phyloP scores from a whole-genome alignment of 1,140 invertebrate genomes.

The Diachasmimorpha longicaudata region DNA sequence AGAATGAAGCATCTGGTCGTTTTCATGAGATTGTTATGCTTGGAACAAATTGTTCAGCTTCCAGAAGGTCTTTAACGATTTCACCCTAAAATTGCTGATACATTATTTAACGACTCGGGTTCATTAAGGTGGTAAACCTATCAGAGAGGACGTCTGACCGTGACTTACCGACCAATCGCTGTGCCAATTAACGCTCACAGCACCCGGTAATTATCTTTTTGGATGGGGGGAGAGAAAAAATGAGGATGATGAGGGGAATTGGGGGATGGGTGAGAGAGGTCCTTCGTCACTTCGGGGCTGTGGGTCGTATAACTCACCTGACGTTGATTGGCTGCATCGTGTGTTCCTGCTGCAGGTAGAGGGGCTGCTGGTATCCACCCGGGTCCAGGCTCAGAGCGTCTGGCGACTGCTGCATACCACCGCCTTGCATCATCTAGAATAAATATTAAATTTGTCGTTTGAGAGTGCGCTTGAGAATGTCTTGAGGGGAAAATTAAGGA shows the following conservation, averaged over 20 bases:
- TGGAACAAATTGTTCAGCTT: too few relatives aligned
- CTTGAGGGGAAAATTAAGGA: too few relatives aligned
- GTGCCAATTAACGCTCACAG: conserved; percentile 17
- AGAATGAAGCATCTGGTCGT: too few relatives aligned
- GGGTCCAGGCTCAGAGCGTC: conserved; percentile 72
- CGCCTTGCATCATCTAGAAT: conserved; percentile 61
- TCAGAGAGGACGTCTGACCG: background rate
- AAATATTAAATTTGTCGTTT: conserved; percentile 26
- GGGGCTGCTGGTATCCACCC: conserved; percentile 72
- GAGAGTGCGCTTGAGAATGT: too few relatives aligned
- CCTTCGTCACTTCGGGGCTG: conserved; percentile 1
- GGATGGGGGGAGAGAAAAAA: background rate
- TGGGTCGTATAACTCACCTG: conserved; percentile 44
- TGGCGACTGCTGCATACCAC: conserved; percentile 72
- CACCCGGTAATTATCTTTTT: conserved; percentile 24
- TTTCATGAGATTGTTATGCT: too few relatives aligned
- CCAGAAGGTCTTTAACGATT: too few relatives aligned
- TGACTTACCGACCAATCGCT: conserved; percentile 23
- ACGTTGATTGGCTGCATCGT: conserved; percentile 60
- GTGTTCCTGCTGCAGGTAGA: conserved; percentile 68
- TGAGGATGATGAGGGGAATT: background rate
- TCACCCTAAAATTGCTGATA: background rate
- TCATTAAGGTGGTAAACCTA: background rate
- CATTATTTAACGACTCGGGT: background rate
- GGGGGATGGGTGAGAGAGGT: background rate